Conservation (phyloP, 2,113 vertebrate species). For the Myrmecobius fasciatus region DNA sequence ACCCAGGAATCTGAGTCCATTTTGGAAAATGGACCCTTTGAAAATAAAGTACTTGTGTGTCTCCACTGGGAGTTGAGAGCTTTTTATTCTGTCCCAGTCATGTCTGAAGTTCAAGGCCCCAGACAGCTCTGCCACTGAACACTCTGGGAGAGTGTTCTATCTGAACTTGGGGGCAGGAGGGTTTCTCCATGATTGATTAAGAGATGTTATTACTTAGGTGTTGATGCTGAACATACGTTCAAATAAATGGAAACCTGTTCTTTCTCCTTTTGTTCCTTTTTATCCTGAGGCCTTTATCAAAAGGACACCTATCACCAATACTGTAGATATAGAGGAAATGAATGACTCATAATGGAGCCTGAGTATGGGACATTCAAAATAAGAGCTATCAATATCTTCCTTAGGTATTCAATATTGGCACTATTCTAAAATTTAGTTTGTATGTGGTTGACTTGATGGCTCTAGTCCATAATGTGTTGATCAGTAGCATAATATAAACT, state of each 20-base stretch:
- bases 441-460: neutral
- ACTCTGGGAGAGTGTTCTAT: constrained; percentile 42
- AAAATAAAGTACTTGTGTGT: neutral
- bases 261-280: neutral
- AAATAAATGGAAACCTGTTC: constrained; percentile 44
- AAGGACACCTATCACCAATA: neutral
- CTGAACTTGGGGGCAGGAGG: neutral
- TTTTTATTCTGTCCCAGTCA: neutral
- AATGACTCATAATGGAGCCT: neutral
- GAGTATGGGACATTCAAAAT: neutral
- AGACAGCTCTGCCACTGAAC: rapidly evolving
- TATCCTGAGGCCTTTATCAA: neutral
- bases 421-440: neutral
- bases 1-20: neutral
- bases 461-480: neutral
- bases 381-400: neutral
- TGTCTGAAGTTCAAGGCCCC: neutral
- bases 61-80: neutral
- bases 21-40: constrained; percentile 6
- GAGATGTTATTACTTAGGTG: constrained; percentile 35
- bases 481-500: neutral
- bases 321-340: constrained; percentile 18
- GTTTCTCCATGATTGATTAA: constrained; percentile 47
- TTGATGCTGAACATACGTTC: constrained; percentile 34
- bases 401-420: neutral